A percentile compares a stretch with the other conserved stretches of the same genome.
These are phyloP conservation scores for Paelopatides confundens DNA, from an alignment of 53 echinoderm and acorn worm genomes.

Conservation along the genomic window DNA sequence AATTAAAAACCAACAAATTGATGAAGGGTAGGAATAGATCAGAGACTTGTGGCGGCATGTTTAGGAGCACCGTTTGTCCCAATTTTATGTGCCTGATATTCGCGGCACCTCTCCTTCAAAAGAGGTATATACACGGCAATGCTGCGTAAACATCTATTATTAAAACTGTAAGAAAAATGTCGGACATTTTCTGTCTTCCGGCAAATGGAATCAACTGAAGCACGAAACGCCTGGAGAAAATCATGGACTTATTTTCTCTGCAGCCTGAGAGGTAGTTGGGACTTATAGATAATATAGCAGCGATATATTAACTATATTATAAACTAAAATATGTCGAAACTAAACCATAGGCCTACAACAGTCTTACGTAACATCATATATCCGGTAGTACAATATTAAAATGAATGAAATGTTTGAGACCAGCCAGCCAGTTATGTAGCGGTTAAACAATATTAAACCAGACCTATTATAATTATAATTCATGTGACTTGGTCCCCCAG, in stretches of 20 bases:
- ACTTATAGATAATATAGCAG: constrained; percentile 1
- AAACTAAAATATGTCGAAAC: too few relatives aligned
- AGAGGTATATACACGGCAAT: constrained; percentile 24
- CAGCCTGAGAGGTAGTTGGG: neutral
- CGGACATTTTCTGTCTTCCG: constrained; percentile 37
- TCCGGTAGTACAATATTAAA: too few relatives aligned
- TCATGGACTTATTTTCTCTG: neutral
- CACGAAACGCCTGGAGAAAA: constrained; percentile 14
- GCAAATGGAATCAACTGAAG: constrained; percentile 23
- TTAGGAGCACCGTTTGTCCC: constrained; percentile 17
- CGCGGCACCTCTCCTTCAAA: constrained; percentile 16
- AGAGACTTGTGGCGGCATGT: constrained; percentile 32
- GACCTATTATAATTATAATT: too few relatives aligned
- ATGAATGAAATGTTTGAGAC: too few relatives aligned
- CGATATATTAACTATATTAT: neutral
- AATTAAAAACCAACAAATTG: constrained; percentile 26
- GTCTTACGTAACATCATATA: too few relatives aligned
- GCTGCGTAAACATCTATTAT: constrained; percentile 36
- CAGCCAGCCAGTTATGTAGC: too few relatives aligned
- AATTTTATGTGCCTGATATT: constrained; percentile 21
- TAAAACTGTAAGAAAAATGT: constrained; percentile 22
- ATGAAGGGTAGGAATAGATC: neutral
- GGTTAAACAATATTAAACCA: too few relatives aligned
- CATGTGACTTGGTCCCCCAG: too few relatives aligned
- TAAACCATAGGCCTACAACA: too few relatives aligned